These are phyloP conservation scores for Halictus ligatus DNA, from an alignment of 2,888 invertebrate species.

Conservation along the genomic window DNA sequence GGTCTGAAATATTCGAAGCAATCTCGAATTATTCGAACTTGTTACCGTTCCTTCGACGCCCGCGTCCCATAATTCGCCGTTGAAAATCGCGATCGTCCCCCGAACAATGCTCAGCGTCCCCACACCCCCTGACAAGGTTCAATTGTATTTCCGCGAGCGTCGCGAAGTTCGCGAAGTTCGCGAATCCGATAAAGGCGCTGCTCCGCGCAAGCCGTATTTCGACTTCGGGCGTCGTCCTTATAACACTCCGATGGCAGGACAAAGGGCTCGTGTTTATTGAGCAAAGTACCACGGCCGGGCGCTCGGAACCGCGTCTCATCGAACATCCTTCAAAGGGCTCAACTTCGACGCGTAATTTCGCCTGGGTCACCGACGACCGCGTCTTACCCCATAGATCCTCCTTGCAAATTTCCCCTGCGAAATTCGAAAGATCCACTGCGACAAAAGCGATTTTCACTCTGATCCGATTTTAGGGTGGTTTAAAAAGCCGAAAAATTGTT, in stretches of 20 bases:
- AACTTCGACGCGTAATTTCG: slow-evolving; percentile 63
- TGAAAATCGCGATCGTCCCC: slow-evolving; percentile 4
- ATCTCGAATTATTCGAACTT: slow-evolving; percentile 9
- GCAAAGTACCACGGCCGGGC: slow-evolving; percentile 27
- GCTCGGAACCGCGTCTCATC: slow-evolving; percentile 50
- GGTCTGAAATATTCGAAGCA: slow-evolving; percentile 1
- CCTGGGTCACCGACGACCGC: slow-evolving; percentile 35
- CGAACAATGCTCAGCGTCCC: neutral
- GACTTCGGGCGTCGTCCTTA: slow-evolving; percentile 1
- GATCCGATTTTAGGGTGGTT: too few relatives aligned
- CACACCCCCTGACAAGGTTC: neutral
- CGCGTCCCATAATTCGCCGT: slow-evolving; percentile 1
- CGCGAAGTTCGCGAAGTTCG: slow-evolving; percentile 13
- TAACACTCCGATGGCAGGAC: slow-evolving; percentile 41
- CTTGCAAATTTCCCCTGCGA: slow-evolving; percentile 31
- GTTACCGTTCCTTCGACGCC: slow-evolving; percentile 6
- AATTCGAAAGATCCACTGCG: neutral
- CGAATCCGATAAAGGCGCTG: slow-evolving; percentile 16
- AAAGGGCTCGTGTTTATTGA: slow-evolving; percentile 51
- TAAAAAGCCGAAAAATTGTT: too few relatives aligned
- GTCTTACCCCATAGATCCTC: slow-evolving; percentile 44
- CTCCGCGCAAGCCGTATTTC: slow-evolving; percentile 2
- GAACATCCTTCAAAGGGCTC: slow-evolving; percentile 57
- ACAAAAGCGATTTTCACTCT: neutral
- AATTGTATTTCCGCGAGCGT: slow-evolving; percentile 18